These are phyloP conservation scores for Bambusicola thoracicus DNA, from an alignment of 2,113 vertebrate genomes.

Conservation along the genomic window DNA sequence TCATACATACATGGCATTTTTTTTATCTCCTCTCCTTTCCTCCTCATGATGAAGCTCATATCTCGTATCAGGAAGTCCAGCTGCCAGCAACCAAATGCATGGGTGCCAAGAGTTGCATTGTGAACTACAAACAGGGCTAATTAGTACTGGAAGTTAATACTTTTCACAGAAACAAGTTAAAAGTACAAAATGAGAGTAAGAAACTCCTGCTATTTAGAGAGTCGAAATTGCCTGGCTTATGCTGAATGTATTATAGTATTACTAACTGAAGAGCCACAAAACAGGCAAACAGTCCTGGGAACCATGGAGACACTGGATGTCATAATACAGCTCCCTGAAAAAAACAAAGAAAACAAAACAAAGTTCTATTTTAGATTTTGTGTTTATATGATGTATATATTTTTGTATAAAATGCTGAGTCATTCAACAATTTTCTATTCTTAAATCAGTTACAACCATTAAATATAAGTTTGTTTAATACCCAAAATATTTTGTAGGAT, in stretches of 20 bases:
- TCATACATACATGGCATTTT: not conserved
- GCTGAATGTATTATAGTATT: not conserved
- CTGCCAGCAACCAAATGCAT: not conserved
- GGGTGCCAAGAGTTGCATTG: not conserved
- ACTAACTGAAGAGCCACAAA: not conserved
- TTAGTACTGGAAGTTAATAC: not conserved
- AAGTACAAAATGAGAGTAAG: not conserved
- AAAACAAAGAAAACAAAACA: not conserved
- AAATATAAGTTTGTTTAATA: not conserved
- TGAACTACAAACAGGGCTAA: not conserved
- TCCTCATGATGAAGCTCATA: not conserved
- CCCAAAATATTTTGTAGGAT: fast-evolving
- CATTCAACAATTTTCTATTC: not conserved
- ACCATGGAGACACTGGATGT: not conserved
- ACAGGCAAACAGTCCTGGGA: not conserved
- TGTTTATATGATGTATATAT: not conserved
- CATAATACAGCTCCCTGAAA: not conserved
- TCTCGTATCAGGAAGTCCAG: not conserved
- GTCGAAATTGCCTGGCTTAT: not conserved
- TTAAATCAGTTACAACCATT: not conserved
- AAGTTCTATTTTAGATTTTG: not conserved
- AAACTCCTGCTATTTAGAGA: not conserved
- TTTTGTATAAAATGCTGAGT: not conserved
- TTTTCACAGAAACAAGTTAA: not conserved
- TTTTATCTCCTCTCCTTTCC: not conserved